phyloP scores from a whole-genome alignment of 2,888 invertebrate genomes.

The Oligia strigilis region DNA sequence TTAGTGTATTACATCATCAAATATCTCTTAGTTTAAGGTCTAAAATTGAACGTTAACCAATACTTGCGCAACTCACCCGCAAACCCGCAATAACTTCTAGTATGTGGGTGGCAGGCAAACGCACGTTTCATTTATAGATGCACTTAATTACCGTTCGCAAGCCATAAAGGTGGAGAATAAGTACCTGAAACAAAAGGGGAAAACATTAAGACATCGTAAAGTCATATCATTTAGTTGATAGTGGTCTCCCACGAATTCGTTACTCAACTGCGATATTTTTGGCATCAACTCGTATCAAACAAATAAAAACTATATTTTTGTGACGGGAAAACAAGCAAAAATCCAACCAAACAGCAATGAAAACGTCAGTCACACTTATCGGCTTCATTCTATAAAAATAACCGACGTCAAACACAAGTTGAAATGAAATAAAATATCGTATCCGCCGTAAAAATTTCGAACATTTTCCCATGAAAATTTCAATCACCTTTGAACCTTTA shows the following conservation, averaged over 20 bases:
- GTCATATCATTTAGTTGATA: conserved; percentile 6
- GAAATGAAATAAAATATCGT: conserved; percentile 42
- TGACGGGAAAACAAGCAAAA: conserved; percentile 1
- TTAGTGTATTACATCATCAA: background rate
- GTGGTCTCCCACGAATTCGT: conserved; percentile 29
- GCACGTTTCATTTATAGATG: conserved; percentile 53
- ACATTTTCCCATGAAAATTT: conserved; percentile 47
- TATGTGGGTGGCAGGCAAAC: conserved; percentile 46
- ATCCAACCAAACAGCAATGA: conserved; percentile 15
- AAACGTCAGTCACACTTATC: conserved; percentile 15
- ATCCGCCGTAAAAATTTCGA: conserved; percentile 16
- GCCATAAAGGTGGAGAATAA: conserved; percentile 37
- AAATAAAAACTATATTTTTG: background rate
- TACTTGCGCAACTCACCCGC: conserved; percentile 40
- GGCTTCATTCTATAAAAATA: conserved; percentile 42
- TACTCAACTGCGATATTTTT: background rate
- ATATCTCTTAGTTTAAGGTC: background rate
- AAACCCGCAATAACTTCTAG: conserved; percentile 29
- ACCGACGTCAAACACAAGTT: conserved; percentile 1
- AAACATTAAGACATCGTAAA: conserved; percentile 40
- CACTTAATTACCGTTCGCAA: conserved; percentile 51
- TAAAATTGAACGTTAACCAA: conserved; percentile 10
- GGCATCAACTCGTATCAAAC: background rate
- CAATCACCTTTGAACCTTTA: conserved; percentile 59
- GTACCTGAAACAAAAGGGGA: conserved; percentile 61